phyloP scores from a whole-genome alignment of 2,888 invertebrate genomes.

The Bombylius discolor region DNA sequence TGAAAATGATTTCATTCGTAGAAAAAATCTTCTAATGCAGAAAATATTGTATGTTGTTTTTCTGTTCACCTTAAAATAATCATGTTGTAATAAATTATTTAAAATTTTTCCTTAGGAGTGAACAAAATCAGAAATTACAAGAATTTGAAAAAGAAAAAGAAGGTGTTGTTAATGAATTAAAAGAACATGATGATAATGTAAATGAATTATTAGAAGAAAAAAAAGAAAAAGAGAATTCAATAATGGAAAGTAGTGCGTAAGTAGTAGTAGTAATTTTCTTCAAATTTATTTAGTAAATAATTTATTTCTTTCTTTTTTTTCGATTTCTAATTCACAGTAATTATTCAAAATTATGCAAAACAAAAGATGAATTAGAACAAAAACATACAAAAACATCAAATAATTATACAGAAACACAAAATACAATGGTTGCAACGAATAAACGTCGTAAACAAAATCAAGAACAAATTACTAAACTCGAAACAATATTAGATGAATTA shows the following conservation, averaged over 20 bases:
- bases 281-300: too few relatives aligned
- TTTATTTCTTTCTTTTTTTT: background rate
- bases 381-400: constrained; percentile 51
- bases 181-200: constrained; percentile 29
- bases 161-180: constrained; percentile 45
- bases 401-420: constrained; percentile 50
- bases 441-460: constrained; percentile 64
- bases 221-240: constrained; percentile 34
- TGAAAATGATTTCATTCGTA: constrained; percentile 60
- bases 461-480: constrained; percentile 50
- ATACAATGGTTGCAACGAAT: constrained; percentile 53
- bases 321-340: constrained; percentile 35
- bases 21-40: constrained; percentile 59
- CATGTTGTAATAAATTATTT: background rate
- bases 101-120: constrained; percentile 34
- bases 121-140: constrained; percentile 44
- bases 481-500: constrained; percentile 52
- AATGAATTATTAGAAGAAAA: constrained; percentile 33
- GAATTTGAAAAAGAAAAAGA: constrained; percentile 48
- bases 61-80: background rate
- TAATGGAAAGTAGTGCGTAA: constrained; percentile 31
- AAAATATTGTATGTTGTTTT: constrained; percentile 43
- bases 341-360: constrained; percentile 42
- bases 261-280: constrained; percentile 10
- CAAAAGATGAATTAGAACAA: constrained; percentile 46